Evolutionary conservation across 1,140 invertebrate genomes (phyloP), one percentile per base, ranked within the genome.

Genomic region (Aricia agestis): DNA sequence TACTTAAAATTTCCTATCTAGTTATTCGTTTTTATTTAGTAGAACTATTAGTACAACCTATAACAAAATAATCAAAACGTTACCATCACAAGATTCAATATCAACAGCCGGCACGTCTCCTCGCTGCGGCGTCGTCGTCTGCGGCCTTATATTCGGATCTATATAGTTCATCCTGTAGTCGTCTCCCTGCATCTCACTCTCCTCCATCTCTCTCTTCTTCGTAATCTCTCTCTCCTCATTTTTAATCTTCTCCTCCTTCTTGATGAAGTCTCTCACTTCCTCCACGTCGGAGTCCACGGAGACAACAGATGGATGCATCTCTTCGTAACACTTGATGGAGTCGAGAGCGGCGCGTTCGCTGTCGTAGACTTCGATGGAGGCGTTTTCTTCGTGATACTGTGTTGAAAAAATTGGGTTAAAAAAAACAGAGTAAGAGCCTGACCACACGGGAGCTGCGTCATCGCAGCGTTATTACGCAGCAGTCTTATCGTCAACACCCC

Each of bases 61-160:
- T n/a, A n/a, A n/a, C 61, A 11, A 13, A 31, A 0, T 65, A 25
- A 25, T 31, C 10, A 66, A 41, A 32, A 19, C n/a, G 82, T 82
- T 91, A 94, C 93, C 93, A 86, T 94, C 93, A 79, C 95, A 96
- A 72, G 94, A 94, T 75, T 95, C 92, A 74, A 94, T 94, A 77
- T 94, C 93, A 68, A 94, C 91, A 18, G 95, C 93, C 18, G 95
- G 95, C 80, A 97, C 97, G 83, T 97, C 96, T 69, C 96, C 96
- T 88, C 95, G 92, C 68, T 93, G 77, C 0, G 80, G 73, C 31
- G 70, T 71, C 0, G 83, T 80, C 6, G 83, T 72, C 6, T 74
- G 71, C 1, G 81, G 76, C 6, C 77, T 71, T 32, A 82, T 74
- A 72, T 82, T 89, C 6, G 81, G 76, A 76, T 86, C 85, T 52